phyloP scores from a whole-genome alignment of 1,140 invertebrate species.

The Drosophila setifemur region DNA sequence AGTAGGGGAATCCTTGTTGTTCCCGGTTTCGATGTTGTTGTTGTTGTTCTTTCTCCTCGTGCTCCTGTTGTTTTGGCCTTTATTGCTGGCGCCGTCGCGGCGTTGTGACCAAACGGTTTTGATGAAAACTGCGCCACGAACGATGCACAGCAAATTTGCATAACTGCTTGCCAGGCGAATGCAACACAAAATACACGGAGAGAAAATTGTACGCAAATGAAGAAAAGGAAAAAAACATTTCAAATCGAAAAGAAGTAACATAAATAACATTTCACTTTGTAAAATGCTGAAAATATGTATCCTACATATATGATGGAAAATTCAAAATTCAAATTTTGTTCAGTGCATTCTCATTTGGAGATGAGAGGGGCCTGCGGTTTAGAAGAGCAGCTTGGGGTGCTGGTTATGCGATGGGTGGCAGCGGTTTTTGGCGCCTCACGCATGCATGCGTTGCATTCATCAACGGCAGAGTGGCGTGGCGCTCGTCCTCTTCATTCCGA shows the following conservation, averaged over 20 bases:
- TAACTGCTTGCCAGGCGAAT: slow-evolving; percentile 63
- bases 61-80: slow-evolving; percentile 24
- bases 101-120: slow-evolving; percentile 58
- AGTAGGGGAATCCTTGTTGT: slow-evolving; percentile 19
- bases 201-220: no score
- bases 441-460: slow-evolving; percentile 79
- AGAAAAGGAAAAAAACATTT: background rate
- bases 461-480: slow-evolving; percentile 51
- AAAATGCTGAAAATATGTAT: no score
- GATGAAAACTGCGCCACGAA: slow-evolving; percentile 70
- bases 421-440: slow-evolving; percentile 56
- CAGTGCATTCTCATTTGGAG: background rate
- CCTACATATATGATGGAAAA: background rate
- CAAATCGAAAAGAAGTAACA: no score
- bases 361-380: background rate
- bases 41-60: background rate
- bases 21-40: slow-evolving; percentile 8
- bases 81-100: slow-evolving; percentile 36
- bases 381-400: background rate
- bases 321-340: no score
- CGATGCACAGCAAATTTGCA: slow-evolving; percentile 70
- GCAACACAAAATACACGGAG: slow-evolving; percentile 3
- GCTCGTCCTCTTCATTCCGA: slow-evolving; percentile 25
- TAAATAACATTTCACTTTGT: no score
- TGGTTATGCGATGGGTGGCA: slow-evolving; percentile 27